Base-by-base conservation (phyloP, 2,888 invertebrate species). In the Orthonychiurus folsomi region DNA sequence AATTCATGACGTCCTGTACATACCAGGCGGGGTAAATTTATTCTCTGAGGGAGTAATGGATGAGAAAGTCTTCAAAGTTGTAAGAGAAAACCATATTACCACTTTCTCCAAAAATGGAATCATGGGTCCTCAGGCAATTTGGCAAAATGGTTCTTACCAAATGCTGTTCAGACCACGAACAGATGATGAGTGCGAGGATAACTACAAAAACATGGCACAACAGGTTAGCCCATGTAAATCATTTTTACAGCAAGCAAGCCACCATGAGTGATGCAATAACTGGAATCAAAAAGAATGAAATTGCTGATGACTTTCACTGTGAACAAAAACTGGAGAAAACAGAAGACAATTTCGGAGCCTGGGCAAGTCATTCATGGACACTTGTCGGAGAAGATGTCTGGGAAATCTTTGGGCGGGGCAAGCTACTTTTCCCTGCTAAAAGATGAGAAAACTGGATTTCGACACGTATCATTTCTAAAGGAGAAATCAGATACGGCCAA, bases 341-440 rank as follows among this genome's bases (percentile, higher is more conserved):
- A 23, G 24, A 5, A 12, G 21, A 21, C 24, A 12, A 12, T 48
- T 12, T n/a, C n/a, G 5, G 9, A 37, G 15, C 52, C 52, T 20
- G 20, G 52, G 9, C 12, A 52, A 52, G 20, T 12, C 3, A 23
- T 52, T 20, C 52, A 52, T 23, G 24, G 9, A 20, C 12, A 52
- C n/a, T 52, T 52, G 52, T 52, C 52, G 9, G 52, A 20, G 20
- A 52, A 52, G 20, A 52, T 52, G 52, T 3, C 52, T 12, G 24
- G 3, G 3, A 20, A 20, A 21, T 52, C 52, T 52, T 9, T 52
- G 3, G 52, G 52, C 20, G 52, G 52, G 20, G 5, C 52, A 3
- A 5, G n/a, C 3, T 52, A 21, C 52, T 52, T 52, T n/a, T 20
- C 20, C 9, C 52, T 52, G 3, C 20, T 52, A 20, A 52, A 52